Conservation (phyloP, 2,888 invertebrate genomes). For the Troides helena region DNA sequence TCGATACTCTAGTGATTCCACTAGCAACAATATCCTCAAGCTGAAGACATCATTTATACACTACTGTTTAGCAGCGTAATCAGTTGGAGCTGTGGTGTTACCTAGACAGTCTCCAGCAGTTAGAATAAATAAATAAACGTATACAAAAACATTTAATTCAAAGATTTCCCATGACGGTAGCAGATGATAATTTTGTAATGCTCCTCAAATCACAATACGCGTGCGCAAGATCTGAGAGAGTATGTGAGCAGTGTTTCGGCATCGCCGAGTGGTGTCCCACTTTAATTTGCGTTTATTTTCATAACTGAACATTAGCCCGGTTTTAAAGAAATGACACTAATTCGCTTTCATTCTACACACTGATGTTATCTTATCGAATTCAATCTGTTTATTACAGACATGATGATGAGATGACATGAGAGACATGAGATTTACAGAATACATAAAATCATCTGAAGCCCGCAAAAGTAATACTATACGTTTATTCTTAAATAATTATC, state of each 20-base stretch:
- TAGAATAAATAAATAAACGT: too few relatives aligned
- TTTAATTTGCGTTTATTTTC: conserved; percentile 34
- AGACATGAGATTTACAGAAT: neutral
- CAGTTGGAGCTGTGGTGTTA: too few relatives aligned
- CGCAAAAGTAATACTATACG: neutral
- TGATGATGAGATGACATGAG: too few relatives aligned
- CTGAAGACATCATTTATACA: too few relatives aligned
- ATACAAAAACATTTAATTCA: conserved; percentile 1
- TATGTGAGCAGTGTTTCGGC: conserved; percentile 30
- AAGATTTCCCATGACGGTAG: neutral
- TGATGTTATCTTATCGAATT: conserved; percentile 12
- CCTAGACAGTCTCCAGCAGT: neutral
- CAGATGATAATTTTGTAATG: conserved; percentile 21
- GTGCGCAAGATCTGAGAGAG: conserved; percentile 18
- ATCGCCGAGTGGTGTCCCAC: conserved; percentile 30
- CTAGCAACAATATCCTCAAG: too few relatives aligned
- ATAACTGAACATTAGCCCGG: conserved; percentile 33
- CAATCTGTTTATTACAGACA: neutral
- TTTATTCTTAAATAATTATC: neutral
- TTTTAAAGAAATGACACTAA: conserved; percentile 24
- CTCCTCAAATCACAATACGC: conserved; percentile 23
- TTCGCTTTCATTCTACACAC: conserved; percentile 14
- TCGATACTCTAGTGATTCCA: too few relatives aligned
- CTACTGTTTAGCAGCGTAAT: too few relatives aligned
- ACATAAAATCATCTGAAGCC: neutral